A percentile compares a stretch with the other conserved stretches of the same genome.
Evolutionary conservation across 2,888 invertebrate species (phyloP).

Genomic region (Chymomyza caudatula): DNA sequence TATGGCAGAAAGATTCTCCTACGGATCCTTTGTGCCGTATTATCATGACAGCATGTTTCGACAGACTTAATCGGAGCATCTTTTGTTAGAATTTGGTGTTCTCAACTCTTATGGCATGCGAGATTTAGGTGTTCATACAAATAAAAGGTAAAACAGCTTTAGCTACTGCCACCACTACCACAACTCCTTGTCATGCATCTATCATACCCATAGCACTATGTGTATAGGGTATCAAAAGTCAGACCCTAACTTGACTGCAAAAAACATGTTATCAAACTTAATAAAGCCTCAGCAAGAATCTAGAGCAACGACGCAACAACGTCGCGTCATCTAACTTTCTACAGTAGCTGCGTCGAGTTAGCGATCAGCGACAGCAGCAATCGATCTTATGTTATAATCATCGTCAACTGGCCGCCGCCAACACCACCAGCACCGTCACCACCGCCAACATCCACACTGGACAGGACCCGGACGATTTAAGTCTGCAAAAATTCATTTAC

Average conservation of each 20-base stretch:
- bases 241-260: conserved; percentile 34
- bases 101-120: no score
- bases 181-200: no score
- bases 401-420: conserved; percentile 30
- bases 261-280: conserved; percentile 51
- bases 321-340: conserved; percentile 60
- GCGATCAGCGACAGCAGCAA: conserved; percentile 75
- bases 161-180: no score
- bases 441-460: neutral
- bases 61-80: no score
- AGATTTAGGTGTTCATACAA: no score
- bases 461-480: conserved; percentile 42
- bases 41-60: no score
- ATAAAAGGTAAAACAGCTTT: no score
- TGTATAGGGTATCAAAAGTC: no score
- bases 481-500: conserved; percentile 74
- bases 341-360: conserved; percentile 77
- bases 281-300: conserved; percentile 32
- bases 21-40: no score
- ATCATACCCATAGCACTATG: no score
- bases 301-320: neutral
- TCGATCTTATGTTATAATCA: conserved; percentile 76
- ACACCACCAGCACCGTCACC: neutral
- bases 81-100: no score
- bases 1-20: no score